These are phyloP conservation scores for Candidula unifasciata DNA, from an alignment of 2,888 invertebrate genomes.

Conservation along the genomic window DNA sequence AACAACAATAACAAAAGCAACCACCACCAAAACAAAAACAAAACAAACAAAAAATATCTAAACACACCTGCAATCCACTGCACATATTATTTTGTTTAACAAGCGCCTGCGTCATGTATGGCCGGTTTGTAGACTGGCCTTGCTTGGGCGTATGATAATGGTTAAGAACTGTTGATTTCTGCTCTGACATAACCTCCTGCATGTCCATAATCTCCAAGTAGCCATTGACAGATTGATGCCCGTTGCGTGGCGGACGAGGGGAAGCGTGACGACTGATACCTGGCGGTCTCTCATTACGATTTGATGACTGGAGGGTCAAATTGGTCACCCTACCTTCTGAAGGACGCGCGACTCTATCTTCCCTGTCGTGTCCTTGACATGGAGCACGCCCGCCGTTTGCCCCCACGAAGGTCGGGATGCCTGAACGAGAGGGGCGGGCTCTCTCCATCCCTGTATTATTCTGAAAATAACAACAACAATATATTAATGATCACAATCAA, in stretches of 20 bases:
- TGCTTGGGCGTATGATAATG: background rate
- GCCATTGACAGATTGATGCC: background rate
- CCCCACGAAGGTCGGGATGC: constrained; percentile 24
- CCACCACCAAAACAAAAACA: too few species aligned
- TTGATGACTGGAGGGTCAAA: background rate
- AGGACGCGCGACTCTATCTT: background rate
- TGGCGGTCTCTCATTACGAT: background rate
- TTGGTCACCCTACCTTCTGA: background rate
- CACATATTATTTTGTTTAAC: background rate
- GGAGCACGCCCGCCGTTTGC: background rate
- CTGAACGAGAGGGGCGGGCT: constrained; percentile 26
- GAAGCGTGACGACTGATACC: background rate
- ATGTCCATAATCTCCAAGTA: background rate
- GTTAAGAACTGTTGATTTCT: background rate
- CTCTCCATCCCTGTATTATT: constrained; percentile 22
- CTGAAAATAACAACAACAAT: background rate
- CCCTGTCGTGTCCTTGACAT: constrained; percentile 11
- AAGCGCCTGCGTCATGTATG: background rate
- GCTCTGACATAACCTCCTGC: background rate
- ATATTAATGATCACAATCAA: background rate
- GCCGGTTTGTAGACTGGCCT: background rate
- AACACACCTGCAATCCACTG: background rate
- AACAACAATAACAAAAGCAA: too few species aligned
- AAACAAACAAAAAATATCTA: too few species aligned
- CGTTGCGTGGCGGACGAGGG: background rate